Conservation (phyloP, 2,113 vertebrate genomes). For the Zosterops borbonicus region DNA sequence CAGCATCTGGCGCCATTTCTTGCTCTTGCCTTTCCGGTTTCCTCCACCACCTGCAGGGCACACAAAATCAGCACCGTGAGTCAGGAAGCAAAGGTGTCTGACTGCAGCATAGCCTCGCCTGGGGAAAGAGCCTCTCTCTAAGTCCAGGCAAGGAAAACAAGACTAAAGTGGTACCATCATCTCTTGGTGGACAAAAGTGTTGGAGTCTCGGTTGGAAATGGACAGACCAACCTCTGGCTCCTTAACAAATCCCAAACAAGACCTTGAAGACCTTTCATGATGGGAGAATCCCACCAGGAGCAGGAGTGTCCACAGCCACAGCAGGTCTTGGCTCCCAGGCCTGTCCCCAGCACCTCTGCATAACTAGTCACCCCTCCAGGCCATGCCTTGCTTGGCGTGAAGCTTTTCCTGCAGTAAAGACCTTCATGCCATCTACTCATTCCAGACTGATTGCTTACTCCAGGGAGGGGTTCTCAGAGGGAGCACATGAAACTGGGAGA, state of each 20-base stretch:
- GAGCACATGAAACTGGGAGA: constrained; percentile 23
- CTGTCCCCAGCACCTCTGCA: neutral
- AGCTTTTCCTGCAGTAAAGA: neutral
- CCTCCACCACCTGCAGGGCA: constrained; percentile 87
- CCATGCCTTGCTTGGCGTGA: neutral
- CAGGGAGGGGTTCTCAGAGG: constrained; percentile 32
- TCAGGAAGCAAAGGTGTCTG: neutral
- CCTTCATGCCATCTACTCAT: constrained; percentile 25
- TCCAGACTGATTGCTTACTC: constrained; percentile 43
- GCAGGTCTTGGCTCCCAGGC: neutral
- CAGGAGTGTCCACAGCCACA: neutral
- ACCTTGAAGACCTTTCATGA: neutral
- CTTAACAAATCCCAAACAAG: neutral
- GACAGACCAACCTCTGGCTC: neutral
- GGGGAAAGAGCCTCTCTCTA: neutral
- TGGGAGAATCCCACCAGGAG: neutral
- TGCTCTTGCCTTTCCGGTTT: constrained; percentile 97
- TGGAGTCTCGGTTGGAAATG: neutral
- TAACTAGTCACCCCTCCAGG: neutral
- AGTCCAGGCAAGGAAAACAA: neutral
- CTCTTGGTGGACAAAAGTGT: neutral
- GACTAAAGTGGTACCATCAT: accelerated
- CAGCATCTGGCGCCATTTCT: constrained; percentile 99
- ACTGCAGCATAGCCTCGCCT: neutral
- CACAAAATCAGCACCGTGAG: neutral